Base-by-base conservation (phyloP, 2,113 vertebrate genomes). In the Coptodon rendalli region DNA sequence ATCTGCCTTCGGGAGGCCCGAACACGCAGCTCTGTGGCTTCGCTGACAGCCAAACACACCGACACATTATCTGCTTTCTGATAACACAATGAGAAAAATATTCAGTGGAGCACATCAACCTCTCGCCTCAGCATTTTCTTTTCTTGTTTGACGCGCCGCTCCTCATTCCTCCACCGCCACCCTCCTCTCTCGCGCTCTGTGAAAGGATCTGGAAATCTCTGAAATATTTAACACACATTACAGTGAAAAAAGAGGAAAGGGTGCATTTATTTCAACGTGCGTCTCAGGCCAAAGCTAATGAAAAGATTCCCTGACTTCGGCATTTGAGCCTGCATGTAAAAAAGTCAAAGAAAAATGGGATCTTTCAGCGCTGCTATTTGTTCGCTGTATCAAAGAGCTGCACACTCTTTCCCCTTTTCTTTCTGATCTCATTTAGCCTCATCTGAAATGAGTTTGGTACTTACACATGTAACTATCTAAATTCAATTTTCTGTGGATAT, bases 401-500 rank as follows among this genome's bases (percentile, higher is more conserved):
- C 90, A 79, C 83, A 90, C 89, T 34, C 24, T 73, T 82, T 83
- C 56, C 71, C 86, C 56, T 45, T 63, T 38, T 81, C 87, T 86
- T 71, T 88, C 80, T 81, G 84, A 16, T 91, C 89, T 95, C 89
- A 91, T 96, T 94, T 91, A 92, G 93, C 89, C 91, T 93, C 85
- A 91, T 95, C 92, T 92, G 54, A 92, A 93, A 91, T 73, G 80
- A 91, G 90, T 83, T 83, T 89, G 87, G 81, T 91, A 87, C 92
- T 95, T 94, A 94, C 93, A 91, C 90, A 82, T 95, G 95, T 93
- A 91, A 93, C 90, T 89, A 91, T 90, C 89, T 85, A 93, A 94
- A 96, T 95, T 96, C 83, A 93, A 94, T 95, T 96, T 94, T 93
- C 87, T 92, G 92, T 95, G 95, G 91, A 86, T 95, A 91, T 95